A percentile compares a stretch with the other conserved stretches of the same genome.
These are phyloP conservation scores for Calidris pugnax DNA, from an alignment of 2,113 vertebrate genomes.

Conservation along the genomic window DNA sequence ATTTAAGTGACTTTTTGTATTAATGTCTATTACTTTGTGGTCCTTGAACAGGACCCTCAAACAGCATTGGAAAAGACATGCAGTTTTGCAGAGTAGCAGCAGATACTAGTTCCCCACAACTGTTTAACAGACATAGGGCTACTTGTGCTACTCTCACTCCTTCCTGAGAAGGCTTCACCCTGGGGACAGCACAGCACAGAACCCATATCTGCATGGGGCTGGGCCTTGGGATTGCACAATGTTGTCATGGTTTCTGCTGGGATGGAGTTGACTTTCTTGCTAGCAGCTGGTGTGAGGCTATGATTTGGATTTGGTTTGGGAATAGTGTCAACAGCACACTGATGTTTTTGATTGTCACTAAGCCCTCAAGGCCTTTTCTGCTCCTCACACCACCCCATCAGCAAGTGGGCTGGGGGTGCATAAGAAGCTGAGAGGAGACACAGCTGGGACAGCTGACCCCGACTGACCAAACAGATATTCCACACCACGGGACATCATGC, in stretches of 20 bases:
- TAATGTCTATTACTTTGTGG: background rate
- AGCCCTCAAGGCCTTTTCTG: background rate
- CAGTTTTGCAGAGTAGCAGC: background rate
- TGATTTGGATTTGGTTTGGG: background rate
- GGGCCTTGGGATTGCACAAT: background rate
- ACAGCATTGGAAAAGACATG: background rate
- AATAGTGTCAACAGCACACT: background rate
- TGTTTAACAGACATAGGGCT: background rate
- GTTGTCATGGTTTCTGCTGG: background rate
- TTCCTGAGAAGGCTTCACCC: background rate
- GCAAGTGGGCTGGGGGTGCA: background rate
- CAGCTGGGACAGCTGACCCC: background rate
- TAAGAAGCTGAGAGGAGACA: background rate
- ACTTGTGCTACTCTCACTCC: background rate
- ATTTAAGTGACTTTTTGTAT: background rate
- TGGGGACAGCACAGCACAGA: background rate
- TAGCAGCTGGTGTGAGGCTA: background rate
- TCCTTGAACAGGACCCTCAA: background rate
- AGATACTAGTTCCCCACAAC: background rate
- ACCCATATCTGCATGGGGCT: fast-evolving
- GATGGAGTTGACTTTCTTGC: background rate
- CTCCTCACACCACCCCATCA: background rate
- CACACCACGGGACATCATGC: background rate
- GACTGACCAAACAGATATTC: background rate
- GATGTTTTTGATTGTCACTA: background rate